phyloP scores from a whole-genome alignment of 2,113 vertebrate genomes.

The Psilopogon haemacephalus region DNA sequence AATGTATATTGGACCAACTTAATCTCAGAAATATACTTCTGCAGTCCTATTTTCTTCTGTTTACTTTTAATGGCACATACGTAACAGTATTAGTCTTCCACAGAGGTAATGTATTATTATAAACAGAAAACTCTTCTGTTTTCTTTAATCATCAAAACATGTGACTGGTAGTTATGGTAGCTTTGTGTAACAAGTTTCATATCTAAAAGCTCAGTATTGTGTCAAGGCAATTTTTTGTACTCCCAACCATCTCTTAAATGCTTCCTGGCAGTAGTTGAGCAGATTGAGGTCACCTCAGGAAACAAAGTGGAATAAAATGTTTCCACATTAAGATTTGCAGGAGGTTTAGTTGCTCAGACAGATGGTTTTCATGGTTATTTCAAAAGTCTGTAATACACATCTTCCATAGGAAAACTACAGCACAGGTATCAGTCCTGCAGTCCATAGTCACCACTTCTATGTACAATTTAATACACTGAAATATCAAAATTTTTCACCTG shows the following conservation, averaged over 20 bases:
- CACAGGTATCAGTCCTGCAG: background rate
- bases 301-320: conserved; percentile 22
- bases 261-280: background rate
- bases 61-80: background rate
- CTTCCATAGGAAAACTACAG: background rate
- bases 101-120: background rate
- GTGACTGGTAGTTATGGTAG: background rate
- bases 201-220: background rate
- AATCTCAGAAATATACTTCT: background rate
- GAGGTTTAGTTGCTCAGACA: background rate
- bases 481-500: background rate
- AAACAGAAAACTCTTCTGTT: background rate
- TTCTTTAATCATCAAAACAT: background rate
- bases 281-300: background rate
- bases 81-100: background rate
- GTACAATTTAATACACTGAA: background rate
- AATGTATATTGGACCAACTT: background rate
- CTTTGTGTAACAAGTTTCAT: background rate
- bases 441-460: background rate
- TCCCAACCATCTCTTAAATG: background rate
- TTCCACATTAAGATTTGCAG: conserved; percentile 8
- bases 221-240: background rate
- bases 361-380: background rate
- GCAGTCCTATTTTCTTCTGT: background rate
- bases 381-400: background rate